Evolutionary conservation across 2,113 vertebrate genomes (phyloP).

Genomic region (Thamnaconus septentrionalis): DNA sequence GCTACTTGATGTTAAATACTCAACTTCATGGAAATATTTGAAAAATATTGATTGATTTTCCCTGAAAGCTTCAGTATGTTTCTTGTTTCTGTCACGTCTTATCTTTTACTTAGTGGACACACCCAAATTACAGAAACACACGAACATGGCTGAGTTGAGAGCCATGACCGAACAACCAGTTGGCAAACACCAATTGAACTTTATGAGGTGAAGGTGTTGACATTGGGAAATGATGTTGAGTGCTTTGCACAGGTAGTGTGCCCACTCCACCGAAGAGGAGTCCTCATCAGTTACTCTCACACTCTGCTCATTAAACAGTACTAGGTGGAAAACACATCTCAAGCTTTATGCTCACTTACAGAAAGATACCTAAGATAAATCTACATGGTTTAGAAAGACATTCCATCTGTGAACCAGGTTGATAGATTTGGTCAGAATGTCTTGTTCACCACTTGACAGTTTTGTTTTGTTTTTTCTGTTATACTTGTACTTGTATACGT

Average conservation of each 20-base stretch:
- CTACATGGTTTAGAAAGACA: too few species aligned
- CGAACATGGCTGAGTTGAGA: conserved; percentile 35
- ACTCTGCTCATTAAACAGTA: conserved; percentile 23
- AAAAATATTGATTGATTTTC: not conserved
- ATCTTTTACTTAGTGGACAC: conserved; percentile 17
- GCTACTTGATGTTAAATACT: too few species aligned
- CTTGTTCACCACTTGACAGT: too few species aligned
- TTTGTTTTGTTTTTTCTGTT: too few species aligned
- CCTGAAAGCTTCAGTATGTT: conserved; percentile 10
- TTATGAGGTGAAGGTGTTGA: conserved; percentile 24
- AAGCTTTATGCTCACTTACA: not conserved
- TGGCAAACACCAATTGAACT: conserved; percentile 24
- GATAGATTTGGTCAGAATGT: too few species aligned
- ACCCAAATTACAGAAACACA: conserved; percentile 10
- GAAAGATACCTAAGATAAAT: too few species aligned
- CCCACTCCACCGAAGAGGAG: not conserved
- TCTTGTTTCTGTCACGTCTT: conserved; percentile 8
- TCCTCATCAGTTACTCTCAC: conserved; percentile 27
- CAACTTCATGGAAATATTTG: too few species aligned
- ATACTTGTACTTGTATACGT: too few species aligned
- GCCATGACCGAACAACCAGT: conserved; percentile 13
- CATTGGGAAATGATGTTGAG: conserved; percentile 20
- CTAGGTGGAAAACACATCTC: conserved; percentile 2
- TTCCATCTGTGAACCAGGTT: too few species aligned
- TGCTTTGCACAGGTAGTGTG: conserved; percentile 4